These are phyloP conservation scores for Cryptocheilus praepositus DNA, from an alignment of 2,888 invertebrate species.

Conservation along the genomic window DNA sequence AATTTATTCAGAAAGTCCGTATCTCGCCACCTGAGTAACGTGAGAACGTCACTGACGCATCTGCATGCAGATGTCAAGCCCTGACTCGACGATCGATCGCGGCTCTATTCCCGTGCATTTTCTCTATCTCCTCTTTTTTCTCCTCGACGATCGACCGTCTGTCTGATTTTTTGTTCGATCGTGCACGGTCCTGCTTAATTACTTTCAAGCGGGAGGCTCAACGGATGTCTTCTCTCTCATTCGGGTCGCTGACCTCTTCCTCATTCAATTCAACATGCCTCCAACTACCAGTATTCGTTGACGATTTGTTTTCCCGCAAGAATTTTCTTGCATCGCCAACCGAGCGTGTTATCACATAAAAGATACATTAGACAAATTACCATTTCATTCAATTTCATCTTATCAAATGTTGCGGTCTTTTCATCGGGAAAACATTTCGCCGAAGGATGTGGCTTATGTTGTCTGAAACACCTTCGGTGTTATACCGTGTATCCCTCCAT, in stretches of 20 bases:
- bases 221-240: too few species aligned
- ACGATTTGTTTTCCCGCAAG: too few species aligned
- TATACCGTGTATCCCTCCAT: not conserved
- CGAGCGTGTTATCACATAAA: not conserved
- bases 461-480: slow-evolving; percentile 14
- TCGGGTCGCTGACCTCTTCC: too few species aligned
- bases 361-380: not conserved
- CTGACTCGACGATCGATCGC: slow-evolving; percentile 38
- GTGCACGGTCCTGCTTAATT: slow-evolving; percentile 26
- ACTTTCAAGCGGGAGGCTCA: slow-evolving; percentile 6
- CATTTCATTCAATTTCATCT: too few species aligned
- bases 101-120: slow-evolving; percentile 13
- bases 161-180: slow-evolving; percentile 31
- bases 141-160: slow-evolving; percentile 8
- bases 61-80: slow-evolving; percentile 58
- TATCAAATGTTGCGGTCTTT: too few species aligned
- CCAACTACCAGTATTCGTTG: too few species aligned
- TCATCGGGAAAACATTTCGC: too few species aligned
- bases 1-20: slow-evolving; percentile 66
- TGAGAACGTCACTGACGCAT: slow-evolving; percentile 62
- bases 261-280: too few species aligned
- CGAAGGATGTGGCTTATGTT: not conserved
- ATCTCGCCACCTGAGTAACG: slow-evolving; percentile 63
- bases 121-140: not conserved
- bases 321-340: too few species aligned